Conservation (phyloP, 2,888 invertebrate species). For the Sarcophaga subvicina region DNA sequence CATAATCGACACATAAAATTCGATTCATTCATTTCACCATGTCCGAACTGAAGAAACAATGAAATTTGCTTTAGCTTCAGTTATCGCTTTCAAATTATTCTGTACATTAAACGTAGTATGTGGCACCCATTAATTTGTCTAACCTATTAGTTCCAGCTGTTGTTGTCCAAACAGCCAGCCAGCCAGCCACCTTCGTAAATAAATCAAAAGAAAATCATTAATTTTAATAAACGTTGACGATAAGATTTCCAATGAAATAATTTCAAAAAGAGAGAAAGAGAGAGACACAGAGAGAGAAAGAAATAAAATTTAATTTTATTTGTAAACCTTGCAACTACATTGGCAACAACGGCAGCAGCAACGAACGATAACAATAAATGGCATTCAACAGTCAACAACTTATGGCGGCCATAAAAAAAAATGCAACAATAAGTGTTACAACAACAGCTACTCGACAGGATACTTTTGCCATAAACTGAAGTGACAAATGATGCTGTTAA, state of each 20-base stretch:
- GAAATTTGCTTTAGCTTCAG: no score
- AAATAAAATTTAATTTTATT: neutral
- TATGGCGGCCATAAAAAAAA: conserved; percentile 69
- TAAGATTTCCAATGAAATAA: neutral
- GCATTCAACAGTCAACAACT: conserved; percentile 67
- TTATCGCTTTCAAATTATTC: no score
- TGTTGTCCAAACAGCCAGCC: conserved; percentile 17
- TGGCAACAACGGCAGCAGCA: conserved; percentile 42
- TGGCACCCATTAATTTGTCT: neutral
- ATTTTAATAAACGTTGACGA: neutral
- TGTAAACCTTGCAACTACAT: conserved; percentile 56
- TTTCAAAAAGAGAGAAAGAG: neutral
- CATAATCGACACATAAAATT: no score
- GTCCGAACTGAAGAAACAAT: no score
- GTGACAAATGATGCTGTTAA: conserved; percentile 82
- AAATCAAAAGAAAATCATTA: neutral
- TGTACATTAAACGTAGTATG: no score
- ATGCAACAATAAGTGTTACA: conserved; percentile 69
- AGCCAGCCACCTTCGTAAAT: conserved; percentile 19
- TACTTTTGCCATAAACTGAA: conserved; percentile 76
- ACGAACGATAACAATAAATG: conserved; percentile 35
- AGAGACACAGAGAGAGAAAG: neutral
- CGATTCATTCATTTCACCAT: no score
- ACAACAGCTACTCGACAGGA: conserved; percentile 70
- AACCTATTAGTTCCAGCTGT: neutral